Conservation (phyloP, 2,888 invertebrate genomes). For the Junonia oenone region DNA sequence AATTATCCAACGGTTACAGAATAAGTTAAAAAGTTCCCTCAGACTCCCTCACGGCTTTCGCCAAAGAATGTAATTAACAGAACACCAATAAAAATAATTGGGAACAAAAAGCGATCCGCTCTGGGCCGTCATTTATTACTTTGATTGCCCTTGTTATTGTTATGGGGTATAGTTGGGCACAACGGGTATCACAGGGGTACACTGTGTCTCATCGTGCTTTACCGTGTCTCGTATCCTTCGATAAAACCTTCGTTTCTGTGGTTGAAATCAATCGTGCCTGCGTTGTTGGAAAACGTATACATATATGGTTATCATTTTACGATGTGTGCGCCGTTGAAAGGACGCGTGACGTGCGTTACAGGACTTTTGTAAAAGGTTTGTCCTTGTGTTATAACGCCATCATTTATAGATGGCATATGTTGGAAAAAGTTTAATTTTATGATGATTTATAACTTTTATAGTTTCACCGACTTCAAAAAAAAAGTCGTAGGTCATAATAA, state of each 20-base stretch:
- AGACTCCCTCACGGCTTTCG: slow-evolving; percentile 47
- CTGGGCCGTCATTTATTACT: slow-evolving; percentile 65
- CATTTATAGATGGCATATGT: neutral
- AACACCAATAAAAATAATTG: slow-evolving; percentile 75
- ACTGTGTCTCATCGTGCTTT: slow-evolving; percentile 7
- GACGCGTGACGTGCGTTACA: slow-evolving; percentile 41
- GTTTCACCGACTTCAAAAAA: no score
- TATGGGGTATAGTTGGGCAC: slow-evolving; percentile 45
- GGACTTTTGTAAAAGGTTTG: slow-evolving; percentile 17
- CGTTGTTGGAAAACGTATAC: slow-evolving; percentile 33
- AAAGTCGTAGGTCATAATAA: no score
- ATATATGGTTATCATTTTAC: slow-evolving; percentile 51
- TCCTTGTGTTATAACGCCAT: slow-evolving; percentile 12
- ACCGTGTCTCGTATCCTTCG: slow-evolving; percentile 16
- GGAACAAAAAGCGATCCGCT: slow-evolving; percentile 64
- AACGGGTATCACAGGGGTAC: slow-evolving; percentile 27
- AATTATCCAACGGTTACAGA: no score
- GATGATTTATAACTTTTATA: no score
- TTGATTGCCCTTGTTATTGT: slow-evolving; percentile 70
- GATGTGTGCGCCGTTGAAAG: slow-evolving; percentile 35
- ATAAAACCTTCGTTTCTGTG: neutral
- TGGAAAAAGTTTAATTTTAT: no score
- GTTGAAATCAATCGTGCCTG: slow-evolving; percentile 28
- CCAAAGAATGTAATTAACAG: slow-evolving; percentile 71
- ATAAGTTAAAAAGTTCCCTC: slow-evolving; percentile 38